Conservation (phyloP, 2,888 invertebrate genomes). For the Cerastis leucographa region DNA sequence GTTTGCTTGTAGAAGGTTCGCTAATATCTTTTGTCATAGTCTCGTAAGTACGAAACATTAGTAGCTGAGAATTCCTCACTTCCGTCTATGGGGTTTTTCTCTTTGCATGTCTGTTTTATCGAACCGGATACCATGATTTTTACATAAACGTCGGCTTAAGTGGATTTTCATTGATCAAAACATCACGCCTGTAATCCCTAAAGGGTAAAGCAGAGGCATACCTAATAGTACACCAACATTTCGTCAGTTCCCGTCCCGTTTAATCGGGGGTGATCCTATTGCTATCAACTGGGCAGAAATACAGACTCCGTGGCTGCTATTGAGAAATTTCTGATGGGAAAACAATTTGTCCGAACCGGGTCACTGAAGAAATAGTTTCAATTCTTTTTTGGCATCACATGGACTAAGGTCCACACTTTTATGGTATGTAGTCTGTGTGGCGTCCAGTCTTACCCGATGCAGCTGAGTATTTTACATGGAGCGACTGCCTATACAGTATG, state of each 20-base stretch:
- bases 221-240: too few relatives aligned
- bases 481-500: neutral
- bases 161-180: neutral
- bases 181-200: too few relatives aligned
- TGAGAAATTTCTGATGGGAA: too few relatives aligned
- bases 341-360: too few relatives aligned
- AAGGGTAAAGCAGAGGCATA: too few relatives aligned
- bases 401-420: neutral
- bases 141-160: neutral
- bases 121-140: slow-evolving; percentile 34
- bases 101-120: slow-evolving; percentile 14
- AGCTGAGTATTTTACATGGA: neutral
- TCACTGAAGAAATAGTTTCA: neutral
- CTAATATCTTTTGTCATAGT: slow-evolving; percentile 20
- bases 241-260: too few relatives aligned
- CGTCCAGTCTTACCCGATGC: neutral
- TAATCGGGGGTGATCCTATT: too few relatives aligned
- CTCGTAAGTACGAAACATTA: slow-evolving; percentile 18
- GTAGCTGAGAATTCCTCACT: slow-evolving; percentile 62
- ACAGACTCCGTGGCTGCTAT: too few relatives aligned
- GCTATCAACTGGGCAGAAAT: too few relatives aligned
- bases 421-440: neutral
- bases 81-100: slow-evolving; percentile 66
- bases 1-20: slow-evolving; percentile 16
- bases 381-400: neutral